These are phyloP conservation scores for Acanthoscelides obtectus DNA, from an alignment of 2,888 invertebrate species.

Conservation along the genomic window DNA sequence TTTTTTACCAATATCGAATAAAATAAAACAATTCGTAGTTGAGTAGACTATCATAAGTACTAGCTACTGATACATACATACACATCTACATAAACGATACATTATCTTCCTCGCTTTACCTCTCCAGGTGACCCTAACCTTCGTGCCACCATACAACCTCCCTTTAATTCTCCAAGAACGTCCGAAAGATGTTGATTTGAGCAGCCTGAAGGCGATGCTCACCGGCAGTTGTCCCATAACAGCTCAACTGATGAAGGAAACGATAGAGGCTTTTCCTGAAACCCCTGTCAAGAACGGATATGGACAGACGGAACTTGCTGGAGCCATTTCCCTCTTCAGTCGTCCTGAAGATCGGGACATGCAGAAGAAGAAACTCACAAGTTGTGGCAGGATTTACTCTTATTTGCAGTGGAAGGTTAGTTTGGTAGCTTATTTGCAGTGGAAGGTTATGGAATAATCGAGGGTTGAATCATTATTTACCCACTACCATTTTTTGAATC, in stretches of 20 bases:
- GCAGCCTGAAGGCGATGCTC: constrained; percentile 9
- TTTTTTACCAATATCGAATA: no score
- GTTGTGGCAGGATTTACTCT: constrained; percentile 13
- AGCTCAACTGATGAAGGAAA: constrained; percentile 10
- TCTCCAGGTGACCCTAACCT: constrained; percentile 29
- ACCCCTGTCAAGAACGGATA: constrained; percentile 11
- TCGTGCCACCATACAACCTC: constrained; percentile 30
- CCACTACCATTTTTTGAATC: no score
- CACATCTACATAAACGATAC: no score
- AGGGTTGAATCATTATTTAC: no score
- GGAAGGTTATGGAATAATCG: no score
- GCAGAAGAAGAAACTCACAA: constrained; percentile 14
- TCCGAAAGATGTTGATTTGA: constrained; percentile 4
- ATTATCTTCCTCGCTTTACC: neutral
- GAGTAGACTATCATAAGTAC: no score
- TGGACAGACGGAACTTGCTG: constrained; percentile 16
- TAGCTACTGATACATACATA: no score
- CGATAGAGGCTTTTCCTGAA: constrained; percentile 10
- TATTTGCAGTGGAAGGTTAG: constrained; percentile 36
- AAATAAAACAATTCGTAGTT: no score
- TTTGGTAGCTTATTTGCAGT: no score
- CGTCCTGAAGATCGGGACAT: constrained; percentile 10
- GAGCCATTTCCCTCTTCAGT: constrained; percentile 6
- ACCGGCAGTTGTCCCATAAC: constrained; percentile 13
- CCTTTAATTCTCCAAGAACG: constrained; percentile 14